These are phyloP conservation scores for Drosophila arizonae DNA, from an alignment of 1,140 invertebrate species.

Conservation along the genomic window DNA sequence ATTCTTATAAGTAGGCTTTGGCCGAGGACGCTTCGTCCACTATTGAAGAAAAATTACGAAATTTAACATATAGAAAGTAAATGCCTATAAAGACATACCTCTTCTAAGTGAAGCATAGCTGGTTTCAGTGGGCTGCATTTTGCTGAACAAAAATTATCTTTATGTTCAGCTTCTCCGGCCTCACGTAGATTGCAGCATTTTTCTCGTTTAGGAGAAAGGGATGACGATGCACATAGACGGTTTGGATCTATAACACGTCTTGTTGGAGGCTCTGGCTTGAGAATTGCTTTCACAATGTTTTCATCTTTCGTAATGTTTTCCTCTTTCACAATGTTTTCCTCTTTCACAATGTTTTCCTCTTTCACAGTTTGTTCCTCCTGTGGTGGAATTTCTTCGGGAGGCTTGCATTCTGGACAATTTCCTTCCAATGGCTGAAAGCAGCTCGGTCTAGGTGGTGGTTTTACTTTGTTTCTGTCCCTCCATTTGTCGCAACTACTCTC, in stretches of 20 bases:
- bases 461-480: not conserved
- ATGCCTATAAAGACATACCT: constrained; percentile 30
- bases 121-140: constrained; percentile 39
- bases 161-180: constrained; percentile 25
- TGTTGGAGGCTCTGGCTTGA: not conserved
- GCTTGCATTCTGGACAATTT: constrained; percentile 43
- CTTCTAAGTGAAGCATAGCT: constrained; percentile 46
- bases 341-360: not conserved
- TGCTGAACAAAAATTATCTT: constrained; percentile 45
- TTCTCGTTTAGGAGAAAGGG: not conserved
- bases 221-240: not conserved
- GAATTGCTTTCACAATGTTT: constrained; percentile 6
- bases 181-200: constrained; percentile 33
- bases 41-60: not conserved
- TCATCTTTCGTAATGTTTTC: not conserved
- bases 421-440: constrained; percentile 37
- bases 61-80: no score
- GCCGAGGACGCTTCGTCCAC: constrained; percentile 50
- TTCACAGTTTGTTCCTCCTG: not conserved
- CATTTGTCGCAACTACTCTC: constrained; percentile 43
- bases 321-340: not conserved
- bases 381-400: not conserved
- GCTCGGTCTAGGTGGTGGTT: not conserved
- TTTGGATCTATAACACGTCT: constrained; percentile 34
- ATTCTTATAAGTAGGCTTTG: constrained; percentile 53